Percentiles rank a stretch among this genome's conserved stretches.
Conservation (phyloP, 2,888 invertebrate genomes). For the Caenorhabditis virilis region DNA sequence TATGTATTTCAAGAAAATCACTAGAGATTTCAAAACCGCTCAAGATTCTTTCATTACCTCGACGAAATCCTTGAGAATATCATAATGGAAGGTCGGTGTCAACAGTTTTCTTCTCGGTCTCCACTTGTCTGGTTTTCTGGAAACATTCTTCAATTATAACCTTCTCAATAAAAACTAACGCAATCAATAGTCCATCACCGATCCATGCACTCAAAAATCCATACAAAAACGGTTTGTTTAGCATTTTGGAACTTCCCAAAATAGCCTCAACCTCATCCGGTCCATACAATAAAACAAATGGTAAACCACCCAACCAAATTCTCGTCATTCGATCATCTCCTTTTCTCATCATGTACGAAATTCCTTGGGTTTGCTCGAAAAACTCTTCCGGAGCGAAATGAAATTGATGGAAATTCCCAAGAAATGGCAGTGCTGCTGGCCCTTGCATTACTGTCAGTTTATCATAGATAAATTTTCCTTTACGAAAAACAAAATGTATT, state of each 20-base stretch:
- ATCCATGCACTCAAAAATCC: constrained; percentile 72
- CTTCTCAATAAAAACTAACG: constrained; percentile 58
- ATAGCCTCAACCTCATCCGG: constrained; percentile 68
- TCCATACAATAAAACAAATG: constrained; percentile 67
- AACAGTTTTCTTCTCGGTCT: constrained; percentile 69
- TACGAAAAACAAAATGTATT: constrained; percentile 31
- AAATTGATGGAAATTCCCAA: constrained; percentile 66
- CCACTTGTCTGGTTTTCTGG: constrained; percentile 70
- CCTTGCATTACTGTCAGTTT: constrained; percentile 58
- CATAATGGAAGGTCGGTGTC: constrained; percentile 72
- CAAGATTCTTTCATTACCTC: constrained; percentile 37
- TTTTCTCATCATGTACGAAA: constrained; percentile 62
- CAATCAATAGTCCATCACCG: constrained; percentile 72
- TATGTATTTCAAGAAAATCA: not conserved
- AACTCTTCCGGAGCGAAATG: constrained; percentile 66
- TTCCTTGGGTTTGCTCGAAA: constrained; percentile 67
- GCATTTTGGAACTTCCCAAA: constrained; percentile 67
- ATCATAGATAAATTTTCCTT: constrained; percentile 41
- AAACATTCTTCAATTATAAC: constrained; percentile 30
- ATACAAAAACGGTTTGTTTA: constrained; percentile 71
- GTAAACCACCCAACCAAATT: constrained; percentile 63
- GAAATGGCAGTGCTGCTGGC: constrained; percentile 58
- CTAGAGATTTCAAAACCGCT: too few relatives aligned
- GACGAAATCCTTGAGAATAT: constrained; percentile 71
- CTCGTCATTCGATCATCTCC: constrained; percentile 55